Evolutionary conservation across 2,113 vertebrate species (phyloP), one percentile per base, ranked within the genome.

Genomic region (Callionymus lyra): DNA sequence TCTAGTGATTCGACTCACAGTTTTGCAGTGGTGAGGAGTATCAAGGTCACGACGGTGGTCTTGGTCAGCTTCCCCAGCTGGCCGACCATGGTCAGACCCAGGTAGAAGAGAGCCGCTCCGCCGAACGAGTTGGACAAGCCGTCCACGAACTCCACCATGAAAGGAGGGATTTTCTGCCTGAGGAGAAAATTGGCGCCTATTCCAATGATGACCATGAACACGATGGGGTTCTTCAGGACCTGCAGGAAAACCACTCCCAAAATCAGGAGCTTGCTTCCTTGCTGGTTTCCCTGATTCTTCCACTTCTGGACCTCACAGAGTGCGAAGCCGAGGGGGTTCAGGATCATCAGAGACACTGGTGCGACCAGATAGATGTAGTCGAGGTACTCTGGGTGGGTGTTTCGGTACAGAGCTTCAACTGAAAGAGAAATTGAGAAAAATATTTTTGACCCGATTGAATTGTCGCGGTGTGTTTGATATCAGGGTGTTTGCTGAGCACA

Each of bases 321-420:
- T 48, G 89, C 88, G 77, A 98, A 98, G 35, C 95, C 95, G 6
- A 98, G 77, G 6, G 95, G 95, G 68, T 98, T 98, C 33, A 98
- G 79, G 78, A 98, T 79, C 83, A 98, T 91, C 47, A 98, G 87
- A 60, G 95, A 98, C 63, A 98, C 87, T 9, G 94, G 93, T 35
- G 94, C 95, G 51, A 97, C 92, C 82, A 97, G 80, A 74, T 98
- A 97, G 79, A 99, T 96, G 67, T 97, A 99, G 82, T 97, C 92
- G 16, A 97, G 88, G 79, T 98, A 99, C 47, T 97, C 90, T 35
- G 95, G 94, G 41, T 96, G 84, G 31, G 91, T 94, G 53, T 81
- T 87, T 70, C 88, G 76, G 82, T 99, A 99, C 17, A 99, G 82
- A 76, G 95, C 93, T 81, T 96, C 89, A 76, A 94, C 94, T 99